Base-by-base conservation (phyloP, 2,888 invertebrate species). In the Phalangium opilio region DNA sequence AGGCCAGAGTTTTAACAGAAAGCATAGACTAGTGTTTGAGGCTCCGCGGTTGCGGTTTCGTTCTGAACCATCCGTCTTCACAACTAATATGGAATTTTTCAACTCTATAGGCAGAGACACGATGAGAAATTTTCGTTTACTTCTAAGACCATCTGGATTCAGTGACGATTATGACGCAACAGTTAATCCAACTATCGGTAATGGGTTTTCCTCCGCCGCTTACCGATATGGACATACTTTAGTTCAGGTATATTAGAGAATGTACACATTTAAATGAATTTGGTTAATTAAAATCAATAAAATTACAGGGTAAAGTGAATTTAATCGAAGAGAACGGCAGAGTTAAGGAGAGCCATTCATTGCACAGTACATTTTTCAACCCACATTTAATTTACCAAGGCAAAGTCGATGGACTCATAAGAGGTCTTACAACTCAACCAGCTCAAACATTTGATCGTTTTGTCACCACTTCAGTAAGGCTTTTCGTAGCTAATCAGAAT, bases 221-320 rank as follows among this genome's bases (percentile, higher is more conserved):
- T 62, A 59, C 52, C 52, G 65, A 33, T 58, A 61, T 42, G 63
- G 64, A 46, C 63, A 65, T 56, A 58, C 57, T 8, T 47, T 60
- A 3, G 49, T 60, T 8, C 54, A 53, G 34, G 47, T 49, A 46
- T n/a, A n/a, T n/a, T n/a, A n/a, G 32, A 14, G 11, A n/a, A n/a
- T n/a, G n/a, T n/a, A n/a, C n/a, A n/a, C n/a, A n/a, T n/a, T n/a
- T n/a, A n/a, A n/a, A n/a, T n/a, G n/a, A n/a, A n/a, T n/a, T n/a
- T n/a, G n/a, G n/a, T n/a, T n/a, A n/a, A n/a, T n/a, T n/a, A n/a
- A n/a, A n/a, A n/a, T n/a, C n/a, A n/a, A n/a, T 27, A 27, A 7
- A 27, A 7, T 38, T 38, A 1, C 20, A 48, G 48, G 47, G 45
- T 18, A 17, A 35, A 11, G 44, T 44, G 17, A 39, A 44, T 19